Conservation (phyloP, 2,797 vertebrate genomes). For the Nannoperca australis region DNA sequence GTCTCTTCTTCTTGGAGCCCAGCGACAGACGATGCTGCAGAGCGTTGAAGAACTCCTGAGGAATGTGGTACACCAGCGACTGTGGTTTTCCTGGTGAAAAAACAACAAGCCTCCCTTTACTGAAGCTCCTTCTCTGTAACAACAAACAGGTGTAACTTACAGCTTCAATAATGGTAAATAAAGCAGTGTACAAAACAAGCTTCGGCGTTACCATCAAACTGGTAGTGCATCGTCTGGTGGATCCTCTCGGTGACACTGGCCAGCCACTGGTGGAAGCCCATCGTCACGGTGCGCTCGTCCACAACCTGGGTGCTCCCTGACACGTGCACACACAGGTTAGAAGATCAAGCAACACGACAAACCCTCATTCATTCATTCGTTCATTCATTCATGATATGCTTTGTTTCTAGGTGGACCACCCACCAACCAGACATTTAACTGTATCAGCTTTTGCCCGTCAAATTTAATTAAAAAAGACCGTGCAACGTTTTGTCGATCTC, state of each 20-base stretch:
- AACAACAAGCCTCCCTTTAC: background rate
- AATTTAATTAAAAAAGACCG: slow-evolving; percentile 2
- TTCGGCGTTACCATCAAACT: slow-evolving; percentile 88
- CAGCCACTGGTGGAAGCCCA: slow-evolving; percentile 94
- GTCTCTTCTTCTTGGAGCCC: slow-evolving; percentile 90
- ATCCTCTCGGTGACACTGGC: slow-evolving; percentile 92
- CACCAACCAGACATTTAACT: background rate
- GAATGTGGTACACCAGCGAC: slow-evolving; percentile 92
- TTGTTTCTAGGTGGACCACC: background rate
- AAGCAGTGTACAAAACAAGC: background rate
- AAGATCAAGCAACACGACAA: background rate
- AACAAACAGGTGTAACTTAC: background rate
- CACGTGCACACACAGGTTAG: slow-evolving; percentile 25
- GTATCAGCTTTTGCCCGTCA: background rate
- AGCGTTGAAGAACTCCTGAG: slow-evolving; percentile 93
- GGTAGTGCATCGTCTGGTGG: slow-evolving; percentile 96
- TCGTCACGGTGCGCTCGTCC: slow-evolving; percentile 87
- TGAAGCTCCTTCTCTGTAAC: background rate
- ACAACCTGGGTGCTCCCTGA: slow-evolving; percentile 85
- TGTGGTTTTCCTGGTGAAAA: slow-evolving; percentile 88
- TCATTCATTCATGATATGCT: background rate
- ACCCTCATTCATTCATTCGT: background rate
- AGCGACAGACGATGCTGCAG: slow-evolving; percentile 93
- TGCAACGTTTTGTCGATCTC: background rate
- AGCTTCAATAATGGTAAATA: background rate